phyloP scores from a whole-genome alignment of 2,888 invertebrate species.

The Drosophila tripunctata region DNA sequence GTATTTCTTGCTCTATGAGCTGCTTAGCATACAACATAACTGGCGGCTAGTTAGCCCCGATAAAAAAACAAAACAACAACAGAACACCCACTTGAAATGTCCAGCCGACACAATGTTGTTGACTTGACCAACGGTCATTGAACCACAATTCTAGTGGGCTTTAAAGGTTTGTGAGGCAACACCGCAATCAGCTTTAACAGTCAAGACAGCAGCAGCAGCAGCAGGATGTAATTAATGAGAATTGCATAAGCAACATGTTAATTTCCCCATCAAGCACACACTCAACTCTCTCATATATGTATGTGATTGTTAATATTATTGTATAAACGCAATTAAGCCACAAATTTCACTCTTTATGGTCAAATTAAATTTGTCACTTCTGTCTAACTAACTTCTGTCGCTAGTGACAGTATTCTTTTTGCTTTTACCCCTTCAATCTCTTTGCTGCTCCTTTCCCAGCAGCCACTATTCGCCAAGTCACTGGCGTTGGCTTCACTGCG shows the following conservation, averaged over 20 bases:
- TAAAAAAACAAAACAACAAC: constrained; percentile 45
- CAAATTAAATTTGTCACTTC: constrained; percentile 54
- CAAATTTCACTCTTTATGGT: constrained; percentile 53
- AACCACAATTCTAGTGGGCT: too few species aligned
- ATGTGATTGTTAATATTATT: constrained; percentile 15
- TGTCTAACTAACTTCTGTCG: constrained; percentile 32
- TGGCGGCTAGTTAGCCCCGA: constrained; percentile 69
- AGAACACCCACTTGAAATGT: constrained; percentile 50
- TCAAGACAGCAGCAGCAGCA: constrained; percentile 2
- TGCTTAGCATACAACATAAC: constrained; percentile 76
- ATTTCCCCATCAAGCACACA: neutral
- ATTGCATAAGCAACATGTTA: constrained; percentile 17
- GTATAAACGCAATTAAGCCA: constrained; percentile 23
- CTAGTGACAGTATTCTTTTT: constrained; percentile 5
- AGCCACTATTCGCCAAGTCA: neutral
- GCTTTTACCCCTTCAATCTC: neutral
- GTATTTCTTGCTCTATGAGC: constrained; percentile 37
- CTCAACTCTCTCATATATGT: constrained; percentile 3
- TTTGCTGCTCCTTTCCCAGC: neutral
- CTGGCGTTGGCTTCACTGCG: constrained; percentile 1
- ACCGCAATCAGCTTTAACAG: too few species aligned
- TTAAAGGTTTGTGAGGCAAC: too few species aligned
- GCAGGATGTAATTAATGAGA: constrained; percentile 20
- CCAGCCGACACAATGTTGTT: constrained; percentile 48
- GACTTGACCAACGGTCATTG: constrained; percentile 59